These are phyloP conservation scores for Avahi laniger DNA, from an alignment of 2,797 vertebrate genomes.

Conservation along the genomic window DNA sequence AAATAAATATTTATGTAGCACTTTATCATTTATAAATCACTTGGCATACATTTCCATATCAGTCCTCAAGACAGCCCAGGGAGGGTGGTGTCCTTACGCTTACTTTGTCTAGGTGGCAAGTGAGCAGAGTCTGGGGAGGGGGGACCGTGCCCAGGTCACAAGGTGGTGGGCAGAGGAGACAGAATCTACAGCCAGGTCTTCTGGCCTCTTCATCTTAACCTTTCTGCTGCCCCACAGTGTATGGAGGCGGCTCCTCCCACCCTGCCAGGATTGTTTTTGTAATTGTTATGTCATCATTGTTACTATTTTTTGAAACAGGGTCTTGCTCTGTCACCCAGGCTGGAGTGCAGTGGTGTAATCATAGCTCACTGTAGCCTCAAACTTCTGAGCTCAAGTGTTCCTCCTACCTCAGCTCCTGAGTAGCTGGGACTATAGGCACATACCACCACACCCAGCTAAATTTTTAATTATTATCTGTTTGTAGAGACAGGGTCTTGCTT, in stretches of 20 bases:
- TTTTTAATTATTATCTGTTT: not conserved
- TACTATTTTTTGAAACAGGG: not conserved
- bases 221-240: not conserved
- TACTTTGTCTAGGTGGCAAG: not conserved
- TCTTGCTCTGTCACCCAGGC: not conserved
- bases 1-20: not conserved
- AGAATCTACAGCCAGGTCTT: not conserved
- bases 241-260: not conserved
- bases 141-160: not conserved
- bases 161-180: not conserved
- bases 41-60: not conserved
- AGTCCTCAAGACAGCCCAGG: too few species aligned
- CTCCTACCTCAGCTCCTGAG: not conserved
- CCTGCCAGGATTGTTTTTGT: not conserved
- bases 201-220: not conserved
- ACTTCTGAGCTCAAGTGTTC: not conserved
- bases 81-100: not conserved
- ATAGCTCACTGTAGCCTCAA: not conserved
- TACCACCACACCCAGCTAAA: too few species aligned
- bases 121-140: not conserved
- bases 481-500: not conserved
- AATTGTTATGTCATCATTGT: rapidly evolving
- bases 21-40: not conserved
- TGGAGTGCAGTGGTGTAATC: not conserved
- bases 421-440: too few species aligned